phyloP scores from a whole-genome alignment of 2,113 vertebrate species.

The Hyperopisus bebe region DNA sequence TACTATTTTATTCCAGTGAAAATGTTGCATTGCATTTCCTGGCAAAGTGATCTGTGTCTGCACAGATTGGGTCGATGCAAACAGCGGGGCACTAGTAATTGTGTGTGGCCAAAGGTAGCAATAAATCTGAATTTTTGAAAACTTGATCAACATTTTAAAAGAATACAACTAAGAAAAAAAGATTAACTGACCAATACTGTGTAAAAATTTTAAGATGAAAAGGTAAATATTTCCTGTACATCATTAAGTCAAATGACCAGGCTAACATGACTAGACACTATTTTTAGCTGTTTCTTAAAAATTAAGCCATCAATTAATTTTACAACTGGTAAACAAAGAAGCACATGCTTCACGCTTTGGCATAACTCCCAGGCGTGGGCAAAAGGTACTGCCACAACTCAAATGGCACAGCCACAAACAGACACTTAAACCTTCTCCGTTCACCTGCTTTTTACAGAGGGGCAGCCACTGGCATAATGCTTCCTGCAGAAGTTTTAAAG shows the following conservation, averaged over 20 bases:
- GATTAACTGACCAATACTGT: not conserved
- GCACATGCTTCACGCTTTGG: not conserved
- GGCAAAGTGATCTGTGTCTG: not conserved
- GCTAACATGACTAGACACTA: not conserved
- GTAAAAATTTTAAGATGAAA: not conserved
- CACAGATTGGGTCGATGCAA: not conserved
- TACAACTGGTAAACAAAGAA: not conserved
- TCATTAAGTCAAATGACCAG: not conserved
- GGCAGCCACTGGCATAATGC: not conserved
- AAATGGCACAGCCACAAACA: not conserved
- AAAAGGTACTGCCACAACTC: not conserved
- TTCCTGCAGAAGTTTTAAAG: not conserved
- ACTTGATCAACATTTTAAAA: not conserved
- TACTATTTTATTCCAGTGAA: not conserved
- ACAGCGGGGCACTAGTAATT: not conserved
- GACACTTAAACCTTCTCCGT: not conserved
- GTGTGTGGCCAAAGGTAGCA: not conserved
- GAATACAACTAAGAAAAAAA: not conserved
- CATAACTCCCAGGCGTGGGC: not conserved
- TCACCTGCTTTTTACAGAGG: not conserved
- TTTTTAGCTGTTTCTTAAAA: not conserved
- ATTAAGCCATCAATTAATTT: not conserved
- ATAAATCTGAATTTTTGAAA: not conserved
- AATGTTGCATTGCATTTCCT: not conserved
- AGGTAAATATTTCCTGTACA: not conserved